Evolutionary conservation across 2,888 invertebrate species (phyloP).

Genomic region (Mayetiola destructor): DNA sequence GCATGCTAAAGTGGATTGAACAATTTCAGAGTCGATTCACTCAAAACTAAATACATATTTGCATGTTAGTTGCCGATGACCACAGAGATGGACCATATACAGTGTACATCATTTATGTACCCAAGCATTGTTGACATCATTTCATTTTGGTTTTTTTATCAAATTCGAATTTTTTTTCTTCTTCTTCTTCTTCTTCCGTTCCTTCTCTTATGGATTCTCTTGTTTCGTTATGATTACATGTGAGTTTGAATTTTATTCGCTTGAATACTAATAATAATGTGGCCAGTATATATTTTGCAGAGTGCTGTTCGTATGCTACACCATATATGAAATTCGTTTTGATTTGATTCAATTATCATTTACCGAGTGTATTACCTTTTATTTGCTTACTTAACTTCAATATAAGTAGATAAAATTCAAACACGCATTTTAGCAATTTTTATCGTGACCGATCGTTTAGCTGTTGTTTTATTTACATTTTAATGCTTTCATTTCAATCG

Average conservation of each 20-base stretch:
- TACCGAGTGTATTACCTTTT: not conserved
- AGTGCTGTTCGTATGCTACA: too few species aligned
- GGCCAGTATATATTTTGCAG: too few species aligned
- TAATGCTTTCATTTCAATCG: too few species aligned
- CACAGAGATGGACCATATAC: too few species aligned
- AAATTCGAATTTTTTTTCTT: too few species aligned
- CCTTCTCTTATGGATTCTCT: too few species aligned
- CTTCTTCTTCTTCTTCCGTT: too few species aligned
- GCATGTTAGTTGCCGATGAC: slow-evolving; percentile 12
- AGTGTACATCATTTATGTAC: too few species aligned
- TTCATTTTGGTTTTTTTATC: too few species aligned
- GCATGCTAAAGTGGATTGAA: slow-evolving; percentile 12
- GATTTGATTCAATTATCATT: slow-evolving; percentile 1
- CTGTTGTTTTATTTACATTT: too few species aligned
- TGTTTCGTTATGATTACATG: not conserved
- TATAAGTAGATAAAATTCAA: slow-evolving; percentile 4
- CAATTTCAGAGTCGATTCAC: slow-evolving; percentile 1
- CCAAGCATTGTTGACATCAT: too few species aligned
- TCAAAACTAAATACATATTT: slow-evolving; percentile 6
- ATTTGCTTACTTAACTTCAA: too few species aligned
- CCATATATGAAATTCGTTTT: not conserved
- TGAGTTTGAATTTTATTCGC: not conserved
- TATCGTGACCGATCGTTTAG: slow-evolving; percentile 3
- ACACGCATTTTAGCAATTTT: slow-evolving; percentile 3
- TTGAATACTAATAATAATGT: slow-evolving; percentile 10